Percentiles rank a stretch among this genome's conserved stretches.
Evolutionary conservation across 1,140 invertebrate species (phyloP).

Genomic region (Harlomillsia oculata): DNA sequence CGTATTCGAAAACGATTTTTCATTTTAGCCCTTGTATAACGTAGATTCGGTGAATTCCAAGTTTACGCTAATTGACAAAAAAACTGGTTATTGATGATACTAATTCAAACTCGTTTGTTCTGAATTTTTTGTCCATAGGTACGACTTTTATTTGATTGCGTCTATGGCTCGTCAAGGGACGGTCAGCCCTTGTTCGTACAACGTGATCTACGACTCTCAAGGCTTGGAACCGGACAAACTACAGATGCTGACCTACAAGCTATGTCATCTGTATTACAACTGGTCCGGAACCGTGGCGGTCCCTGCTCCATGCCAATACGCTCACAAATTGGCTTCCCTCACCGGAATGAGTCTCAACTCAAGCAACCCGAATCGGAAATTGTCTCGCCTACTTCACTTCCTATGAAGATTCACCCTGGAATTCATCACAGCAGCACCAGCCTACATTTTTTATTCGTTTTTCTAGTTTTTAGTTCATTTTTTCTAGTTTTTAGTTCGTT

Average conservation of each 20-base stretch:
- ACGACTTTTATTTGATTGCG: constrained; percentile 50
- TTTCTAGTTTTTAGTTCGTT: too few species aligned
- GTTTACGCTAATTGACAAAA: neutral
- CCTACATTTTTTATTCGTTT: too few species aligned
- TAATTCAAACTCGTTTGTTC: neutral
- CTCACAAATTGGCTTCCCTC: neutral
- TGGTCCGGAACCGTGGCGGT: constrained; percentile 50
- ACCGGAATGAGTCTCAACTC: too few species aligned
- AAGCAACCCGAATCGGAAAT: too few species aligned
- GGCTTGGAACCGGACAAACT: constrained; percentile 43
- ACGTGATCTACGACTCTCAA: constrained; percentile 46
- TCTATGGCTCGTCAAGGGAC: constrained; percentile 50
- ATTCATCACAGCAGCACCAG: too few species aligned
- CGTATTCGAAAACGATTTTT: constrained; percentile 45
- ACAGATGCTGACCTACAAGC: constrained; percentile 49
- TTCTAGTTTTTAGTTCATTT: too few species aligned
- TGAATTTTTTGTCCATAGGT: constrained; percentile 36
- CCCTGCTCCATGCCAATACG: constrained; percentile 48
- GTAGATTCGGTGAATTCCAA: neutral
- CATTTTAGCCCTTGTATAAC: neutral
- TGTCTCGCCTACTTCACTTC: too few species aligned
- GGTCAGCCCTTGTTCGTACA: constrained; percentile 50
- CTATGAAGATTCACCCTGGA: too few species aligned
- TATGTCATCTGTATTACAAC: constrained; percentile 52
- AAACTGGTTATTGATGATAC: neutral